A percentile compares a stretch with the other conserved stretches of the same genome.
phyloP scores from a whole-genome alignment of 2,797 vertebrate species.

The Passerculus sandwichensis region DNA sequence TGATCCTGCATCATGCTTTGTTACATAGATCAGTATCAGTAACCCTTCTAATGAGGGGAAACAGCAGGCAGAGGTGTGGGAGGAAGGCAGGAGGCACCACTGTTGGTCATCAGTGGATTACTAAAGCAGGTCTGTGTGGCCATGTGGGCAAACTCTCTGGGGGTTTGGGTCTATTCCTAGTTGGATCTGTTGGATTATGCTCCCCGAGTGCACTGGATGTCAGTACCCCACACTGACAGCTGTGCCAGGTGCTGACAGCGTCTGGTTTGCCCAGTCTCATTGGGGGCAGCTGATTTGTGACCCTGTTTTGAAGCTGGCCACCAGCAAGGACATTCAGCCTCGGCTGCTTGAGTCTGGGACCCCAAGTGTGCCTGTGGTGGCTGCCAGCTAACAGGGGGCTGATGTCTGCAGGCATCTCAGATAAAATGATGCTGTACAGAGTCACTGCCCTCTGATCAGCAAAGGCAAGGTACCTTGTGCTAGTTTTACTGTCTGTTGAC shows the following conservation, averaged over 20 bases:
- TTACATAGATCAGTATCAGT: rapidly evolving
- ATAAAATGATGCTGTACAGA: background rate
- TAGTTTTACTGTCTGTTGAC: background rate
- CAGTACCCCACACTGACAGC: rapidly evolving
- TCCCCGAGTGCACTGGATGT: background rate
- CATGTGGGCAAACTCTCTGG: background rate
- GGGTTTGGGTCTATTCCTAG: background rate
- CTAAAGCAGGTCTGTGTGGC: background rate
- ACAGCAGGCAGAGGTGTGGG: background rate
- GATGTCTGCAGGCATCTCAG: background rate
- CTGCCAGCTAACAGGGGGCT: rapidly evolving
- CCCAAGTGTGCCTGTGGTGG: background rate
- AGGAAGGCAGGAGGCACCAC: background rate
- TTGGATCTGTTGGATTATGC: background rate
- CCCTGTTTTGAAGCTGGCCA: background rate
- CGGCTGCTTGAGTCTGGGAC: background rate
- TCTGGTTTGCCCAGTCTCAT: background rate
- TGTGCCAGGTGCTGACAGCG: background rate
- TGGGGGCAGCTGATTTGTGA: background rate
- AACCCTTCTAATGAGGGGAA: background rate
- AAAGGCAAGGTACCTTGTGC: background rate
- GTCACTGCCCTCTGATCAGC: background rate
- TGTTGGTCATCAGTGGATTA: background rate
- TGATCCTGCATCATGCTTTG: background rate
- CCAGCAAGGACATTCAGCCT: background rate